Percentiles rank a stretch among this genome's conserved stretches.
These are phyloP conservation scores for Cyprinodon tularosa DNA, from an alignment of 2,113 vertebrate genomes.

Conservation along the genomic window DNA sequence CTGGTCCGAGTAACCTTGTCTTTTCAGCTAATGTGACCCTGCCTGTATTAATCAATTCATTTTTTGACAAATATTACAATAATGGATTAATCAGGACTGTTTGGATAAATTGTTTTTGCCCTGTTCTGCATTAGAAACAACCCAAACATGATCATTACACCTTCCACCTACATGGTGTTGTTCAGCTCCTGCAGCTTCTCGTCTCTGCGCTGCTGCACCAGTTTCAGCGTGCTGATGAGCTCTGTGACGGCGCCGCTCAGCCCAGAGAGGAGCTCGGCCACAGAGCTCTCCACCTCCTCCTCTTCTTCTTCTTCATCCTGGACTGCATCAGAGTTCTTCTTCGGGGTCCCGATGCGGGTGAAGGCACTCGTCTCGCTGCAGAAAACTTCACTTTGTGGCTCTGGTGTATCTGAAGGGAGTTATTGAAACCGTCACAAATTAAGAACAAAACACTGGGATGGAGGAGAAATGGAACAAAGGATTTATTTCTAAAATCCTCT, in stretches of 20 bases:
- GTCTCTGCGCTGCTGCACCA: conserved; percentile 57
- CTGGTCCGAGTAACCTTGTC: too few species aligned
- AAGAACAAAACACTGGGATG: not conserved
- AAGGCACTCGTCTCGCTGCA: conserved; percentile 73
- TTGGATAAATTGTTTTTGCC: too few species aligned
- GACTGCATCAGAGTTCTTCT: conserved; percentile 1
- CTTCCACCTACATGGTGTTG: conserved; percentile 57
- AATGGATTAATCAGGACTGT: too few species aligned
- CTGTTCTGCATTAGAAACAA: too few species aligned
- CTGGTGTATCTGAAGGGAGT: conserved; percentile 36
- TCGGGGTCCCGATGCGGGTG: conserved; percentile 58
- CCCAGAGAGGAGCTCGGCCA: conserved; percentile 57
- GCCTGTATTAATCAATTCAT: too few species aligned
- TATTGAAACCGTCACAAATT: not conserved
- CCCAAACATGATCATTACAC: not conserved
- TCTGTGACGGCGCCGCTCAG: conserved; percentile 64
- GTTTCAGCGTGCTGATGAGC: conserved; percentile 49
- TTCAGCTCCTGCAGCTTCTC: conserved; percentile 57
- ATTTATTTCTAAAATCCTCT: not conserved
- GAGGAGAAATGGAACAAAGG: not conserved
- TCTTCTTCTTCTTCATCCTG: conserved; percentile 13
- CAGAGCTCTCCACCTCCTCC: conserved; percentile 37
- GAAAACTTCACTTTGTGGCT: conserved; percentile 40
- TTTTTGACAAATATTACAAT: too few species aligned
- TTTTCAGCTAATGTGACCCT: too few species aligned